Evolutionary conservation across 2,113 vertebrate genomes (phyloP).

Genomic region (Calypte anna): DNA sequence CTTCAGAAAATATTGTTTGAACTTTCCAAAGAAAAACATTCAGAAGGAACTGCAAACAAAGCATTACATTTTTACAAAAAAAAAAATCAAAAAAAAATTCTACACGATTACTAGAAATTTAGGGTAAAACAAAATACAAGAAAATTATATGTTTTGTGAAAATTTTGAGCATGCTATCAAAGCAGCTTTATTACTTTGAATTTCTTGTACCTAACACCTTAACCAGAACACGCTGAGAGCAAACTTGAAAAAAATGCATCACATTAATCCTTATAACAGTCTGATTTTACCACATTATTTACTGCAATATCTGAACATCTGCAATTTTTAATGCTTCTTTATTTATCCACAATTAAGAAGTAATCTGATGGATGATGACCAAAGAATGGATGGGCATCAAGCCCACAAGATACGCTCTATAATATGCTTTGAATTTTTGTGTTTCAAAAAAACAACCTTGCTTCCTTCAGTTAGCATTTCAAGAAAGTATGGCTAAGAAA

Average conservation of each 20-base stretch:
- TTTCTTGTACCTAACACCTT: neutral
- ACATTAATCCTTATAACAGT: neutral
- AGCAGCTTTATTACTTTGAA: neutral
- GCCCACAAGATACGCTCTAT: neutral
- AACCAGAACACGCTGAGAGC: neutral
- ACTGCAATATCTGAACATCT: neutral
- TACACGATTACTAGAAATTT: neutral
- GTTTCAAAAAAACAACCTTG: neutral
- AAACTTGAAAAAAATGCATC: neutral
- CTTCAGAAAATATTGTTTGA: slow-evolving; percentile 11
- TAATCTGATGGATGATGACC: neutral
- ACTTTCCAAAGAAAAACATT: slow-evolving; percentile 5
- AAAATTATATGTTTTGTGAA: neutral
- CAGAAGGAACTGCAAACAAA: neutral
- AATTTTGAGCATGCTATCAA: neutral
- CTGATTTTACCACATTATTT: neutral
- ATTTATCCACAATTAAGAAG: neutral
- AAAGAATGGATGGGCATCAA: neutral
- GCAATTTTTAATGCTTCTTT: neutral
- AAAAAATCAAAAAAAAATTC: neutral
- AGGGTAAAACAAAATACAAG: neutral
- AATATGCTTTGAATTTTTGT: neutral
- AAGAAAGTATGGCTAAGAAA: neutral
- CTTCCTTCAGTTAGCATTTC: neutral
- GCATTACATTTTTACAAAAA: neutral